These are phyloP conservation scores for Antheraea yamamai DNA, from an alignment of 2,888 invertebrate species.

Conservation along the genomic window DNA sequence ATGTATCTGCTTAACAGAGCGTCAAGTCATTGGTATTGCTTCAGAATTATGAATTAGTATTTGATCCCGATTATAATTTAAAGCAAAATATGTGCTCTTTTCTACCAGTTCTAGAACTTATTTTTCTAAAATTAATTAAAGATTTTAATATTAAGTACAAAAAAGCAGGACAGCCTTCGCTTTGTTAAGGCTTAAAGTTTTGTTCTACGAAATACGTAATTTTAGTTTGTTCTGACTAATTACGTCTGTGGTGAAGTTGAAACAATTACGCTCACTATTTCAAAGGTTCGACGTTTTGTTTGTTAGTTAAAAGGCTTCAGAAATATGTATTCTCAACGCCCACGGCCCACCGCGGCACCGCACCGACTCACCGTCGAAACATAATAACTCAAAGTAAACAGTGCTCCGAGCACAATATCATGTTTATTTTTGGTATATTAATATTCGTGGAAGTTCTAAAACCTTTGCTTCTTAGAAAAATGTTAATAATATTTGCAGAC, in stretches of 20 bases:
- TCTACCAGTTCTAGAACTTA: no score
- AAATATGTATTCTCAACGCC: neutral
- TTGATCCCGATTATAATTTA: no score
- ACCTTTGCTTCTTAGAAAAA: neutral
- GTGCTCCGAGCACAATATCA: neutral
- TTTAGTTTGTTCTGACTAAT: neutral
- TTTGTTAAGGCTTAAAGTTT: no score
- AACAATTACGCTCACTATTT: neutral
- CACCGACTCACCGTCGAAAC: neutral
- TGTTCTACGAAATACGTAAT: neutral
- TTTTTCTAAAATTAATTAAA: no score
- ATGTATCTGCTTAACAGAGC: no score
- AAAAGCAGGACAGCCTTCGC: no score
- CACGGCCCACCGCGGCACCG: neutral
- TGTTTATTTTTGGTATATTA: constrained; percentile 5
- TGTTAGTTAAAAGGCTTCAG: neutral
- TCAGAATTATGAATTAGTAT: no score
- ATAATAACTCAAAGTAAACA: constrained; percentile 8
- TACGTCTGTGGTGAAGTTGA: neutral
- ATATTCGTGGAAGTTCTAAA: neutral
- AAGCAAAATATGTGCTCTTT: no score
- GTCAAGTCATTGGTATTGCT: no score
- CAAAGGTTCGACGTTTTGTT: constrained; percentile 1
- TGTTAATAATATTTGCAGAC: neutral
- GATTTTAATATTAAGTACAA: no score